Percentiles rank a stretch among this genome's conserved stretches.
phyloP scores from a whole-genome alignment of 1,140 invertebrate species.

The Drosophila mauritiana region DNA sequence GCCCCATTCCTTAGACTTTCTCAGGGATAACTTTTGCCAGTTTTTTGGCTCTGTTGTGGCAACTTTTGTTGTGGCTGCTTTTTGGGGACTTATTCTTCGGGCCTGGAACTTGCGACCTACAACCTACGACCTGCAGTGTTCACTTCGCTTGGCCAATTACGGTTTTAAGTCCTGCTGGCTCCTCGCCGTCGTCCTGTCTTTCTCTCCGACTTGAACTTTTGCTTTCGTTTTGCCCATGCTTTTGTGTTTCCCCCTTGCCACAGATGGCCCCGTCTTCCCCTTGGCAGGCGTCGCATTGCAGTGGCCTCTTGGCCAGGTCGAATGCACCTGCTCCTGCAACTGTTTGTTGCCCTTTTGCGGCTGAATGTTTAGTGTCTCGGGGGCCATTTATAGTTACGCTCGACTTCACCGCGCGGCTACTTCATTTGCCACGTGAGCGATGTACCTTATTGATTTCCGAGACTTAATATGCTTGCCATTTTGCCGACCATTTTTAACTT shows the following conservation, averaged over 20 bases:
- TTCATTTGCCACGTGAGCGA: slow-evolving; percentile 34
- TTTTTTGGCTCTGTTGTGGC: slow-evolving; percentile 27
- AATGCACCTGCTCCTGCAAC: slow-evolving; percentile 53
- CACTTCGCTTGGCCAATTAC: slow-evolving; percentile 77
- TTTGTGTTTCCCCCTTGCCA: not conserved
- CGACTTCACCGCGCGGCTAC: slow-evolving; percentile 27
- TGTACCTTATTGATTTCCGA: slow-evolving; percentile 59
- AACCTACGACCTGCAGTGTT: slow-evolving; percentile 36
- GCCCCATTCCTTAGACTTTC: slow-evolving; percentile 3
- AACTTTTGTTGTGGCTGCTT: slow-evolving; percentile 31
- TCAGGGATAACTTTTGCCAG: slow-evolving; percentile 25
- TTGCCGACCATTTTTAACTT: not conserved
- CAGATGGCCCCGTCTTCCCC: not conserved
- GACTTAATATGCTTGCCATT: slow-evolving; percentile 60
- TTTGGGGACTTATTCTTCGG: slow-evolving; percentile 20
- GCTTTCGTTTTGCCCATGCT: slow-evolving; percentile 23
- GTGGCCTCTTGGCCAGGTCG: slow-evolving; percentile 51
- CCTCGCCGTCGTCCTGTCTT: slow-evolving; percentile 28
- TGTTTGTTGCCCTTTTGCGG: slow-evolving; percentile 63
- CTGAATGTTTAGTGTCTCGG: slow-evolving; percentile 47
- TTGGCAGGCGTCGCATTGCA: slow-evolving; percentile 64
- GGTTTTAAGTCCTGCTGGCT: slow-evolving; percentile 44
- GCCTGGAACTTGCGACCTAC: slow-evolving; percentile 5
- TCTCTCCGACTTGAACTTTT: slow-evolving; percentile 49
- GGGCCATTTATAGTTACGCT: slow-evolving; percentile 55